phyloP scores from a whole-genome alignment of 1,140 invertebrate genomes.

The Drosophila truncata region DNA sequence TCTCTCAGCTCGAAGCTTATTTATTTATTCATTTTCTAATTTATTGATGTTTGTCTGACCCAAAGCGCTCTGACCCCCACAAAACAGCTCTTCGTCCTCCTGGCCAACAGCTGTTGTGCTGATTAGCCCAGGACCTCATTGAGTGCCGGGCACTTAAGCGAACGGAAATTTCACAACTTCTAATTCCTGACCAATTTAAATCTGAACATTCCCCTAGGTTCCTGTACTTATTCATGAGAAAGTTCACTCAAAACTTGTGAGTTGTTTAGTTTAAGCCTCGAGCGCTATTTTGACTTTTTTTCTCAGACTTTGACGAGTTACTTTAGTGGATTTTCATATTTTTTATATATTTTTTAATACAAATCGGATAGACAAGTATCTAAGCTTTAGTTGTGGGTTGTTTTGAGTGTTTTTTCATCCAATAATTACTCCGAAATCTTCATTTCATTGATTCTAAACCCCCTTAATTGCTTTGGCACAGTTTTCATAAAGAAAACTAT shows the following conservation, averaged over 20 bases:
- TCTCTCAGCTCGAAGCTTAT: conserved; percentile 66
- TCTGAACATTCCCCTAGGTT: not conserved
- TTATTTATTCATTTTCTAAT: conserved; percentile 84
- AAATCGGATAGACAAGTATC: not conserved
- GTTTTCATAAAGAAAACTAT: not conserved
- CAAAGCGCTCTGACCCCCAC: conserved; percentile 54
- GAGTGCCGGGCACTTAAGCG: conserved; percentile 20
- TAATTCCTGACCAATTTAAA: conserved; percentile 33
- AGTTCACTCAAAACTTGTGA: conserved; percentile 10
- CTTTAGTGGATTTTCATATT: not conserved
- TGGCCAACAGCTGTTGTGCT: conserved; percentile 61
- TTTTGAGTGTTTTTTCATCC: not conserved
- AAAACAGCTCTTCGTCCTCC: not conserved
- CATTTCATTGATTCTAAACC: too few relatives aligned
- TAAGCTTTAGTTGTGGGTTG: not conserved
- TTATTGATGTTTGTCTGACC: conserved; percentile 84
- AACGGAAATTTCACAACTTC: conserved; percentile 27
- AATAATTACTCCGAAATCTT: not conserved
- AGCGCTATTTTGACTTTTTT: conserved; percentile 4
- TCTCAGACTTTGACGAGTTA: not conserved
- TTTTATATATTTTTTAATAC: not conserved
- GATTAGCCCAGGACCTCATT: conserved; percentile 59
- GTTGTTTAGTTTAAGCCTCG: conserved; percentile 2
- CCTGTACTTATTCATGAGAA: not conserved
- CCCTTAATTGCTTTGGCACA: too few relatives aligned